Base-by-base conservation (phyloP, 2,113 vertebrate genomes). In the Solenodon paradoxus region DNA sequence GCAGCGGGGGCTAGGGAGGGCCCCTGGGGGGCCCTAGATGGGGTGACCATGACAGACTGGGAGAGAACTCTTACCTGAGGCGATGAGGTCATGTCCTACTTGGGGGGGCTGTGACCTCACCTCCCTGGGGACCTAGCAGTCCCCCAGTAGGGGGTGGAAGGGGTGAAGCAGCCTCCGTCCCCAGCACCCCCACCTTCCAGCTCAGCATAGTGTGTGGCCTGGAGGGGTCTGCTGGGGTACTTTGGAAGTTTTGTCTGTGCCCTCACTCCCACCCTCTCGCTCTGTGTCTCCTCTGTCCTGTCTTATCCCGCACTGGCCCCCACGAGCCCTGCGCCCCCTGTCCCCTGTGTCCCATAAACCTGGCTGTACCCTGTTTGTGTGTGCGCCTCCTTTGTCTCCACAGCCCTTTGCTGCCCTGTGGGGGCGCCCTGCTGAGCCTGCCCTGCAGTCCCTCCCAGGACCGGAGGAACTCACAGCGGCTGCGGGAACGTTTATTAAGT, bases 21-120 rank as follows among this genome's bases (percentile, higher is more conserved):
- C 95, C 90, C 86, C 90, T 61, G 84, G 96, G 96, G 94, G 97
- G 92, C 82, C 74, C 59, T 88, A 40, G 28, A 61, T 85, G 83
- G 93, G 94, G 87, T 78, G 82, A 74, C 89, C 16, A 1, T 49
- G 66, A 78, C 90, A 15, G 11, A 63, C 59, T 13, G 1, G 38
- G 74, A 55, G 63, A 55, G 68, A 59, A 47, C 30, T 45, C 94
- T 96, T 83, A 97, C 97, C 97, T 97, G 97, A 90, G 40, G 45
- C 11, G 92, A 96, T 97, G 96, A 97, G 90, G 92, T 97, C 96
- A 97, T 95, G 72, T 95, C 83, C 96, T 92, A 92, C 92, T 13
- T 32, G 80, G 92, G 94, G 95, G 97, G 92, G 86, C 97, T 97
- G 92, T 97, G 96, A 97, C 95, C 87, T 97, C 97, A 97, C 95